Base-by-base conservation (phyloP, 2,797 vertebrate genomes). In the Meda fulgida region DNA sequence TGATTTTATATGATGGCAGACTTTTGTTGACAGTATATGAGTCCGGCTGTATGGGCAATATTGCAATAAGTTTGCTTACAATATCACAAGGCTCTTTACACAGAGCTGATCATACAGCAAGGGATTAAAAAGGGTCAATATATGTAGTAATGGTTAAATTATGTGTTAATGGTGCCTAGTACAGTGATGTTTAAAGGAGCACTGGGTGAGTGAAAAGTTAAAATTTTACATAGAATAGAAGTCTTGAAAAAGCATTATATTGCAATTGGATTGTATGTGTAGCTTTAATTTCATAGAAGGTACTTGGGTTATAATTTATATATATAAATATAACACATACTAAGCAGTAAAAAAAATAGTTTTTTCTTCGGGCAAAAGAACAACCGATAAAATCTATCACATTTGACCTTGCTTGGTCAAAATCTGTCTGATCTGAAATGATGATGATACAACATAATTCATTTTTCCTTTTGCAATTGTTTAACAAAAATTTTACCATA, bases 181-280 rank as follows among this genome's bases (percentile, higher is more conserved):
- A 73, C 38, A 73, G 16, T 7, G 36, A 55, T 43, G 78, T 63
- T 72, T 29, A 79, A 78, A 81, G 71, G 71, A 81, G 51, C 46
- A 80, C 29, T 65, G 16, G 9, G 16, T 14, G 69, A 51, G 43
- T 19, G 60, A 48, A 73, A 46, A 36, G n/a, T 46, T 23, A 8
- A 26, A 60, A 9, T 84, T 36, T 53, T 21, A 69, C 19, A 16
- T 40, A 69, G 14, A 46, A 6, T 29, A 53, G 69, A 18, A 53
- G 8, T n/a, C 13, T 69, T 53, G 31, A 69, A 69, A 79, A 65
- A 14, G 26, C 26, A 65, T 65, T 43, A 13, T 21, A 78, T n/a
- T 29, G 10, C 18, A 29, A 31, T 65, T 63, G 1, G 13, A 9
- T 63, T 78, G 7, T 63, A 63, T 29, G 36, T 26, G 5, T 63